Base-by-base conservation (phyloP, 92 coral and sea anemone genomes). In the Zoanthus sociatus region DNA sequence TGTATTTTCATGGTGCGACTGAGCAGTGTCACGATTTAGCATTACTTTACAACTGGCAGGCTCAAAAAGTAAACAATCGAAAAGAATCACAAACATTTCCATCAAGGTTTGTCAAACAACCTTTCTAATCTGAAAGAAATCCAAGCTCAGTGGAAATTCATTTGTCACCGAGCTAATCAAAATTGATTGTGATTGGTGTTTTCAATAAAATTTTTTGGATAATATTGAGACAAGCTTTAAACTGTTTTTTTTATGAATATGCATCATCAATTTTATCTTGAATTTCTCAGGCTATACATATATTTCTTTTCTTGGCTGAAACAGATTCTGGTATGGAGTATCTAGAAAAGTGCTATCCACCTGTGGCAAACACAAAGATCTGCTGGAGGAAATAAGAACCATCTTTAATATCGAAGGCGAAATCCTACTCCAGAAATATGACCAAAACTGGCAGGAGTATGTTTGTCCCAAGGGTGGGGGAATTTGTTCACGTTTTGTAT, bases 391-490 rank as follows among this genome's bases (percentile, higher is more conserved):
- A n/a, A n/a, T n/a, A n/a, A n/a, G n/a, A n/a, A n/a, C n/a, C n/a
- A 70, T 33, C n/a, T n/a, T n/a, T n/a, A n/a, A n/a, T n/a, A n/a
- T n/a, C n/a, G n/a, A n/a, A n/a, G n/a, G n/a, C n/a, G n/a, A n/a
- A n/a, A n/a, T n/a, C n/a, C n/a, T n/a, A n/a, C n/a, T n/a, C n/a
- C n/a, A n/a, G n/a, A n/a, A n/a, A n/a, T n/a, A n/a, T n/a, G n/a
- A n/a, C n/a, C n/a, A n/a, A n/a, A n/a, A n/a, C n/a, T n/a, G n/a
- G n/a, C n/a, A n/a, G n/a, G n/a, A n/a, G 55, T 50, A 10, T 10
- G 44, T 70, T 70, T 70, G 75, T 4, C 47, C 50, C 44, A 14
- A 70, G 76, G 76, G 76, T 71, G 51, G 76, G 76, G 48, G n/a
- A 71, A 42, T 30, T 37, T 71, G 47, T 71, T 71, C 53, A 71